Base-by-base conservation (phyloP, 2,113 vertebrate genomes). In the Puma concolor region DNA sequence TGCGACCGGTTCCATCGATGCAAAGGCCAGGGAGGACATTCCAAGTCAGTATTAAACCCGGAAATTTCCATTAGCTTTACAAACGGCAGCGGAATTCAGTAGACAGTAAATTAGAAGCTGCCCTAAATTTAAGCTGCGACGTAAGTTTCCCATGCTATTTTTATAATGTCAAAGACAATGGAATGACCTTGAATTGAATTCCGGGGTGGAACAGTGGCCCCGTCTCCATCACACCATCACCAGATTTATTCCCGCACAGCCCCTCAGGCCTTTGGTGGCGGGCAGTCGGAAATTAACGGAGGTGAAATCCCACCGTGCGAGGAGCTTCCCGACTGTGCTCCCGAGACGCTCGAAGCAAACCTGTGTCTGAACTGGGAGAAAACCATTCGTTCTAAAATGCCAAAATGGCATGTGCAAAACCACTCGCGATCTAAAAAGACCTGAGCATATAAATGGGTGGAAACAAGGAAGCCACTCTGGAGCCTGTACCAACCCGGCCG, bases 51-150 rank as follows among this genome's bases (percentile, higher is more conserved):
- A 89, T 96, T 41, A 80, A 97, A 98, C 87, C 57, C 64, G 94
- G 82, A 96, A 94, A 54, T 92, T 97, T 95, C 96, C 96, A 96
- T 92, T 80, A 88, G 80, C 90, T 41, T 82, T 41, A 57, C 86
- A 64, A 92, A 57, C 50, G 71, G 64, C 76, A 29, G 90, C 31
- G 44, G 95, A 83, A 88, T 84, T 95, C 44, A 85, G 95, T 15
- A 97, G 92, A 95, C 60, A 67, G 86, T 64, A 94, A 97, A 97
- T 92, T 92, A 95, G 90, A 92, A 96, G 92, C 94, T 97, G 94
- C 69, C 90, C 96, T 97, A 97, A 96, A 97, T 96, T 97, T 91
- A 50, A 92, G 92, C 92, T 95, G 94, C 94, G 33, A 77, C 48
- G 4, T 85, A 95, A 95, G 76, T 77, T 85, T 88, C 57, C 64